phyloP scores from a whole-genome alignment of 92 coral and sea anemone species.

The Parazoanthus atlanticus region DNA sequence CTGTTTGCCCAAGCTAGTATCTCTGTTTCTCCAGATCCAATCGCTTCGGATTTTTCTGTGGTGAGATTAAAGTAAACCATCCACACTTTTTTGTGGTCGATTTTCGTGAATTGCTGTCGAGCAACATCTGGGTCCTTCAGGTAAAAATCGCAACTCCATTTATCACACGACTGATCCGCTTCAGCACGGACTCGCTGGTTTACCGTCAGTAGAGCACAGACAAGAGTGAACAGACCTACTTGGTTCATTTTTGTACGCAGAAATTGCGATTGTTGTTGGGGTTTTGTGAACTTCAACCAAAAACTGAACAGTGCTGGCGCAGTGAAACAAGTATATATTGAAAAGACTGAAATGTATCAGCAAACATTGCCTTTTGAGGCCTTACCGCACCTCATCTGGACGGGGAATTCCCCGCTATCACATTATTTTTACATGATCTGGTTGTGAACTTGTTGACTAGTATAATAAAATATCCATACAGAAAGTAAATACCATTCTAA shows the following conservation, averaged over 20 bases:
- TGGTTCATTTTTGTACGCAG: background rate
- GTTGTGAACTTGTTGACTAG: too few species aligned
- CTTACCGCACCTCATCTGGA: too few species aligned
- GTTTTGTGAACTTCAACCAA: too few species aligned
- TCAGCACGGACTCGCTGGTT: background rate
- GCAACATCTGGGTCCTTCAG: background rate
- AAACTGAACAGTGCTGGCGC: too few species aligned
- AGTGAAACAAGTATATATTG: too few species aligned
- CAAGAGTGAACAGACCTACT: background rate
- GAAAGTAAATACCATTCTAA: too few species aligned
- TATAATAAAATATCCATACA: too few species aligned
- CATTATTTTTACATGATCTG: too few species aligned
- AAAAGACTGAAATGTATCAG: too few species aligned
- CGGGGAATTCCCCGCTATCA: too few species aligned
- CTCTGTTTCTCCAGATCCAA: background rate
- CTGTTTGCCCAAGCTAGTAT: background rate
- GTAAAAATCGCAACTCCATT: background rate
- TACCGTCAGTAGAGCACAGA: background rate
- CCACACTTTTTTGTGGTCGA: background rate
- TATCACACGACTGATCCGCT: conserved; percentile 8
- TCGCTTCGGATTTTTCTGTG: background rate
- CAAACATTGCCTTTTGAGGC: too few species aligned
- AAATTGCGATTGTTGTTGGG: too few species aligned
- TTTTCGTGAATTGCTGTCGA: background rate
- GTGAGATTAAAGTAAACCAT: background rate